Percentiles rank a stretch among this genome's conserved stretches.
Conservation (phyloP, 2,113 vertebrate species). For the Silurus glanis region DNA sequence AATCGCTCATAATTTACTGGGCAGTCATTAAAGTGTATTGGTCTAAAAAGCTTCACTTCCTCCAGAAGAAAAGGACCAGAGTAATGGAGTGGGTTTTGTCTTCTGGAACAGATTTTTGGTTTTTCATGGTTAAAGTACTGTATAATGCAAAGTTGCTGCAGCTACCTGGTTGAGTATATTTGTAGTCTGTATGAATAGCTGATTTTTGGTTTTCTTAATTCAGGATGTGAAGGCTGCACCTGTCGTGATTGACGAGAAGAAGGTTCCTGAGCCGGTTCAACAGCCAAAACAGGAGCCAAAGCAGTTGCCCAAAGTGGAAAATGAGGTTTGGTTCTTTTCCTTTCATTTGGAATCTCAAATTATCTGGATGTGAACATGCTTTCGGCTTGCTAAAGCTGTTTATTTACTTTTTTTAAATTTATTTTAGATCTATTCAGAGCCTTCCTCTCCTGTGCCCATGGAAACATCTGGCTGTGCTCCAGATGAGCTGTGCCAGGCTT, state of each 20-base stretch:
- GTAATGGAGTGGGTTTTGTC: no score
- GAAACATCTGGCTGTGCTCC: conserved; percentile 72
- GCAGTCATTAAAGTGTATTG: no score
- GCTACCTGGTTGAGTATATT: no score
- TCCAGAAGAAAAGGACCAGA: not conserved
- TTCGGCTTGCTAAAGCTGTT: not conserved
- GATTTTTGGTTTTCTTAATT: not conserved
- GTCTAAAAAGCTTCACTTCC: not conserved
- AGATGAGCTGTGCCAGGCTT: conserved; percentile 75
- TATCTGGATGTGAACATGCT: not conserved
- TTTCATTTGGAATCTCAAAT: not conserved
- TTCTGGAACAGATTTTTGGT: no score
- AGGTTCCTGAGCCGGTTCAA: conserved; percentile 28
- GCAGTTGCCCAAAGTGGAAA: conserved; percentile 33
- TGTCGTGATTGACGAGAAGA: conserved; percentile 59
- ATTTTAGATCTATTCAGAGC: conserved; percentile 60
- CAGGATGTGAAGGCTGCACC: conserved; percentile 62
- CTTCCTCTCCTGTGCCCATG: conserved; percentile 67
- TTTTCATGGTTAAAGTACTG: no score
- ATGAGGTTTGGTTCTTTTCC: conserved; percentile 45
- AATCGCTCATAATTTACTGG: no score
- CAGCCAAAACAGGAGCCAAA: conserved; percentile 47
- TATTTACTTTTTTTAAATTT: not conserved
- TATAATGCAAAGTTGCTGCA: no score
- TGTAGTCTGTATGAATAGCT: not conserved